Base-by-base conservation (phyloP, 2,113 vertebrate species). In the Strix aluco region DNA sequence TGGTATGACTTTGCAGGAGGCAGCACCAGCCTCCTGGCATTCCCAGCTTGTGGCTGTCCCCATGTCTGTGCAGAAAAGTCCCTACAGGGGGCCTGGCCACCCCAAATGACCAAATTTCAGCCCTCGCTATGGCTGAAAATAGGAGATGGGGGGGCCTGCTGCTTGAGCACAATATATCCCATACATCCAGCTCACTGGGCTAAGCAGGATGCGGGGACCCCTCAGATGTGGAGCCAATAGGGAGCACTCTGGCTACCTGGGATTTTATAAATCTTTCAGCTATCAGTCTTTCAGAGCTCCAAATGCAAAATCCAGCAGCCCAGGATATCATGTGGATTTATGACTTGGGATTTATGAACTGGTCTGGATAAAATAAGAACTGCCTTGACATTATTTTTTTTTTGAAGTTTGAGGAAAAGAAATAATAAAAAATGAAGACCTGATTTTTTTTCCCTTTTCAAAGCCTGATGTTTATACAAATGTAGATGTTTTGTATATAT, bases 281-380 rank as follows among this genome's bases (percentile, higher is more conserved):
- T 95, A 81, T 96, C 96, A 85, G 78, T 93, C 93, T 95, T 96
- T 96, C 90, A 86, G 87, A 96, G 94, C 91, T 94, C 94, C 94
- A 96, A 96, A 97, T 97, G 96, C 74, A 97, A 97, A 97, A 97
- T 96, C 97, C 97, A 97, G 96, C 96, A 97, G 95, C 88, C 94
- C 0, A 0, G 91, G 86, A 96, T 95, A 97, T 92, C 94, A 96
- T 87, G 85, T 94, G 84, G 91, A 97, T 97, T 97, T 97, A 97
- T 94, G 95, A 58, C 82, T 91, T 81, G 92, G 92, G 92, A 97
- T 97, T 97, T 97, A 97, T 97, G 92, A 93, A 94, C 92, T 94
- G 91, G 85, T 92, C 96, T 96, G 94, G 97, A 91, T 97, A 96
- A 96, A 97, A 97, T 96, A 97, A 95, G 91, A 96, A 96, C 91